These are phyloP conservation scores for Micrasema longulum DNA, from an alignment of 1,140 invertebrate species.

Conservation along the genomic window DNA sequence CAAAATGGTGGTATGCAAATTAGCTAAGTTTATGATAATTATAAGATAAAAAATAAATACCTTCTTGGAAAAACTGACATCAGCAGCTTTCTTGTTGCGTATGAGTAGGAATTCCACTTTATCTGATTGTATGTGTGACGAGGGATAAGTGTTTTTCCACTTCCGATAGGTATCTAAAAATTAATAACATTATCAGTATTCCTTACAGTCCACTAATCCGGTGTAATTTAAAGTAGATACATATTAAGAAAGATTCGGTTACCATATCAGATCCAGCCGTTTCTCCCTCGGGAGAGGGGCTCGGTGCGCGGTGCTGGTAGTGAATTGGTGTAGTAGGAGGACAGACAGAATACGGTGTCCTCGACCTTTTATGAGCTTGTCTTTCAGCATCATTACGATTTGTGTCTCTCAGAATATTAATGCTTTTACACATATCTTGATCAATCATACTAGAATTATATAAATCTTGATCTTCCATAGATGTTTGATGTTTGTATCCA, in stretches of 20 bases:
- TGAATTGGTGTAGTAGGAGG: not conserved
- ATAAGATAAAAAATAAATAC: conserved; percentile 53
- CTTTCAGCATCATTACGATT: conserved; percentile 9
- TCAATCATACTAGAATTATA: not conserved
- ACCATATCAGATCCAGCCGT: conserved; percentile 39
- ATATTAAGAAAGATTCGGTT: not conserved
- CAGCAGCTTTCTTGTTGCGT: conserved; percentile 60
- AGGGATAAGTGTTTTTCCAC: conserved; percentile 59
- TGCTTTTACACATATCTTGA: conserved; percentile 5
- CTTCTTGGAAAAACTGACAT: conserved; percentile 61
- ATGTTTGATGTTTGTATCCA: no score
- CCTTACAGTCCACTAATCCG: no score
- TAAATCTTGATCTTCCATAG: no score
- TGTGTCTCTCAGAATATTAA: conserved; percentile 27
- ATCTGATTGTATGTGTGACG: conserved; percentile 59
- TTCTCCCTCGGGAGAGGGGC: not conserved
- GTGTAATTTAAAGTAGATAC: no score
- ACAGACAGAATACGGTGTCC: conserved; percentile 2
- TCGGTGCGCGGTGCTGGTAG: not conserved
- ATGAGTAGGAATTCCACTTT: conserved; percentile 61
- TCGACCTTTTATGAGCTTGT: not conserved
- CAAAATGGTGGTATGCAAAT: no score
- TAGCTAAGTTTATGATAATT: no score
- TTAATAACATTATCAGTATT: no score
- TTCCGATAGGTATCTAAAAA: conserved; percentile 59